A percentile compares a stretch with the other conserved stretches of the same genome.
These are phyloP conservation scores for Parnassius mnemosyne DNA, from an alignment of 2,888 invertebrate species.

Conservation along the genomic window DNA sequence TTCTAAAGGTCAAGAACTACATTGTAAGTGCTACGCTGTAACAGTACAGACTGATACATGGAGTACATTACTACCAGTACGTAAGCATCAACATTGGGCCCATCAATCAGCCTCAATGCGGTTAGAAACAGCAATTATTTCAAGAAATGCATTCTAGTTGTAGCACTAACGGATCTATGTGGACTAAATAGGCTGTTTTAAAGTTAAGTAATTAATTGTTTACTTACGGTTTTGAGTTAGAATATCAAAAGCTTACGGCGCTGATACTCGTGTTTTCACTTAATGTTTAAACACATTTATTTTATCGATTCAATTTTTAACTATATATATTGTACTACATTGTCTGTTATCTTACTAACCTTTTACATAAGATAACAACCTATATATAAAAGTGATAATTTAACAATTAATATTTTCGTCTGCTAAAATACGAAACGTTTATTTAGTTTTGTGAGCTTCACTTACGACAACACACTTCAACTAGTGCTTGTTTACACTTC, in stretches of 20 bases:
- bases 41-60: no score
- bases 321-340: slow-evolving; percentile 22
- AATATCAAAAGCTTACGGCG: not conserved
- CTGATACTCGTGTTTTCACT: not conserved
- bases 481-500: slow-evolving; percentile 17
- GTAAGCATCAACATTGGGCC: no score
- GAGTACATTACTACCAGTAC: no score
- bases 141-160: no score
- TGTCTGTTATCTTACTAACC: slow-evolving; percentile 38
- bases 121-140: no score
- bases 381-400: slow-evolving; percentile 19
- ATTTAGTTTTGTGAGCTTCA: not conserved
- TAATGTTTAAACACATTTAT: slow-evolving; percentile 9
- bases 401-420: not conserved
- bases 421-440: not conserved
- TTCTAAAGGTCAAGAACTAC: no score
- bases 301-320: slow-evolving; percentile 18
- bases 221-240: slow-evolving; percentile 3
- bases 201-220: not conserved
- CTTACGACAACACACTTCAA: not conserved
- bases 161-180: no score
- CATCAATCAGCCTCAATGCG: no score
- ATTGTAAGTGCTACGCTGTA: no score
- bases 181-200: no score
- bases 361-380: slow-evolving; percentile 35